These are phyloP conservation scores for Limonius californicus DNA, from an alignment of 1,140 invertebrate species.

Conservation along the genomic window DNA sequence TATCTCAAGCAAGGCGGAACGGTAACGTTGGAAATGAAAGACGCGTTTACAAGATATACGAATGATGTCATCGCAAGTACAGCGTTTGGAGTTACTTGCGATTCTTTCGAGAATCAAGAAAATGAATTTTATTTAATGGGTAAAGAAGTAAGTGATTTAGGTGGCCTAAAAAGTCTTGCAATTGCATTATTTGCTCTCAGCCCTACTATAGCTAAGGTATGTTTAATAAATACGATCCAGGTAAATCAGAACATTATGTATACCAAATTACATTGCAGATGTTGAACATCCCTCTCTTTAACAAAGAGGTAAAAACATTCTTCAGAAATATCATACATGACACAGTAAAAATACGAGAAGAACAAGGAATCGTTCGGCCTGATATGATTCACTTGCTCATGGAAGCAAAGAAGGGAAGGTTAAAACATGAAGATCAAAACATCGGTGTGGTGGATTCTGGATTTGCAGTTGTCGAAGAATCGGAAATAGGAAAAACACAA, in stretches of 20 bases:
- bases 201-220: too few species aligned
- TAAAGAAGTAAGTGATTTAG: slow-evolving; percentile 31
- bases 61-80: slow-evolving; percentile 55
- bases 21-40: slow-evolving; percentile 51
- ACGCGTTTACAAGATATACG: slow-evolving; percentile 53
- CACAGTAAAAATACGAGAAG: slow-evolving; percentile 42
- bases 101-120: slow-evolving; percentile 44
- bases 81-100: slow-evolving; percentile 48
- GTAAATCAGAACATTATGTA: too few species aligned
- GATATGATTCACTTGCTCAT: slow-evolving; percentile 50
- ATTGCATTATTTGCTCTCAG: too few species aligned
- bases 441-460: slow-evolving; percentile 41
- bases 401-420: slow-evolving; percentile 45
- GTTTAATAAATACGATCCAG: too few species aligned
- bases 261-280: slow-evolving; percentile 16
- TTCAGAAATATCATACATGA: slow-evolving; percentile 39
- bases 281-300: slow-evolving; percentile 27
- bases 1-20: slow-evolving; percentile 19
- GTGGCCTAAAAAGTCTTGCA: too few species aligned
- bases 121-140: slow-evolving; percentile 50
- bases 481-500: slow-evolving; percentile 19
- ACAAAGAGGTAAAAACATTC: slow-evolving; percentile 27
- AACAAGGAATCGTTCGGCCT: slow-evolving; percentile 41
- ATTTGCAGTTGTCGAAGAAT: slow-evolving; percentile 44
- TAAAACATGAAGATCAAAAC: slow-evolving; percentile 29